Base-by-base conservation (phyloP, 2,888 invertebrate species). In the Pyrrhia umbra region DNA sequence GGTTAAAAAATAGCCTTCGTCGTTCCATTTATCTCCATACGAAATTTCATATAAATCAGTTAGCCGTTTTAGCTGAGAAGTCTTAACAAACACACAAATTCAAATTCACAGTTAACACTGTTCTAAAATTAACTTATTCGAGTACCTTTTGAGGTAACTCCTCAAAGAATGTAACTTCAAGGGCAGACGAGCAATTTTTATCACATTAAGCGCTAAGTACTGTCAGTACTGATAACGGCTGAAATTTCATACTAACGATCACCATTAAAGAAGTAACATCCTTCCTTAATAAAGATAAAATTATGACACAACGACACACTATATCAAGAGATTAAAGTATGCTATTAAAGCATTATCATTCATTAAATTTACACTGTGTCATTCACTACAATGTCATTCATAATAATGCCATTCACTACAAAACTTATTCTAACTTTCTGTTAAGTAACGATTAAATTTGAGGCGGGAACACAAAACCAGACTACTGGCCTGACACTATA, bases 171-270 rank as follows among this genome's bases (percentile, higher is more conserved):
- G 62, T 55, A 5, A 37, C 21, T 0, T 13, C 77, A 77, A 77
- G 76, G 76, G 40, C 72, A 70, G 37, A 61, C 40, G 10, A 13
- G 57, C 42, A 76, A 79, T 77, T 77, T 72, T 68, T 61, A 72
- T 63, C 50, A 52, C 80, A 73, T 80, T 79, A 79, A 16, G 34
- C 6, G 18, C 43, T 42, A 58, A 74, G 66, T 70, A 43, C 55
- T 60, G 56, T 42, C 49, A 74, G 66, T 70, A 43, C 55, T 60
- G 58, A 68, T 65, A 61, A 55, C 51, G 43, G 27, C 55, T 79
- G 60, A 66, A 77, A 72, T 77, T 66, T 66, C 60, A 72, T 62
- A 71, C 67, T 70, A 63, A 64, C 23, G 52, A 61, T 51, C 64
- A 27, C 39, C 21, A 54, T 42, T 18, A 34, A 58, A 51, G 58